phyloP scores from a whole-genome alignment of 2,113 vertebrate species.

The Trematomus loennbergii region DNA sequence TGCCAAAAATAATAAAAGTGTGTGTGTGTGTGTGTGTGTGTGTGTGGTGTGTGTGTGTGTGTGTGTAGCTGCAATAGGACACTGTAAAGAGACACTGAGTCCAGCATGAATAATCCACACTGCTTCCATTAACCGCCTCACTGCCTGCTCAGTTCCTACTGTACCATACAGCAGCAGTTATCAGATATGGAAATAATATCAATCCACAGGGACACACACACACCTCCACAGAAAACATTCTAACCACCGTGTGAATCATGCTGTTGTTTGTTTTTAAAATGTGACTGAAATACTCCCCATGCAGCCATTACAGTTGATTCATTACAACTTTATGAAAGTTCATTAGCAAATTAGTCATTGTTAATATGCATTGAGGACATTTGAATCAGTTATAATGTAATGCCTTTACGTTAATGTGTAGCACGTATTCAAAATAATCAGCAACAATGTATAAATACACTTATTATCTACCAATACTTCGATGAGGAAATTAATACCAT shows the following conservation, averaged over 20 bases:
- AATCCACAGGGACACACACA: neutral
- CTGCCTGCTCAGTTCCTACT: constrained; percentile 50
- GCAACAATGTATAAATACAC: no score
- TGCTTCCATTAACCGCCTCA: constrained; percentile 73
- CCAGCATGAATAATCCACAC: constrained; percentile 79
- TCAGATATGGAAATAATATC: constrained; percentile 21
- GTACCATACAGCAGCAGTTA: neutral
- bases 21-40: no score
- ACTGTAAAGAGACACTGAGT: constrained; percentile 68
- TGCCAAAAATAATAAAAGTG: no score
- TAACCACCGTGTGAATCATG: no score
- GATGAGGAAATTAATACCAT: neutral
- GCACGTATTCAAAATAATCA: neutral
- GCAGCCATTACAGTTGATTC: neutral
- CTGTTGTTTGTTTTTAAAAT: no score
- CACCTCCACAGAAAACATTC: no score
- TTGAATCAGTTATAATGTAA: neutral
- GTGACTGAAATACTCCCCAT: neutral
- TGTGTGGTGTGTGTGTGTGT: neutral
- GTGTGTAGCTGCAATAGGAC: constrained; percentile 48
- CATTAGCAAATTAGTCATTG: neutral
- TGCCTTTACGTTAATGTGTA: no score
- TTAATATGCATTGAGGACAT: neutral
- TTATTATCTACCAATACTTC: neutral
- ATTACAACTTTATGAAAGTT: neutral